Percentiles rank a stretch among this genome's conserved stretches.
phyloP scores from a whole-genome alignment of 1,140 invertebrate genomes.

The Pteromalus puparum region DNA sequence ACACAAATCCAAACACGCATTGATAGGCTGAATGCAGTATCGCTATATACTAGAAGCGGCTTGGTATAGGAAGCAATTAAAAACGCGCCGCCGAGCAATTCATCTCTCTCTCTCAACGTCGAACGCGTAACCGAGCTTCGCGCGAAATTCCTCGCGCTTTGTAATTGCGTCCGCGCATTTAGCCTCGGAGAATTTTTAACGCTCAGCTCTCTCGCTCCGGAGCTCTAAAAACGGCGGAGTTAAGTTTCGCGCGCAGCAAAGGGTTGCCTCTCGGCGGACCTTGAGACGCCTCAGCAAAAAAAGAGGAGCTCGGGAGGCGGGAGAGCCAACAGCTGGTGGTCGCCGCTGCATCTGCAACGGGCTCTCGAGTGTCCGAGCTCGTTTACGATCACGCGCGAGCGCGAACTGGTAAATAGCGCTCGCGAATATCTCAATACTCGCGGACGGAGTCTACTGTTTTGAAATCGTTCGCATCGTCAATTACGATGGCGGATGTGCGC shows the following conservation, averaged over 20 bases:
- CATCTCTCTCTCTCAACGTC: conserved; percentile 25
- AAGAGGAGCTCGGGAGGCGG: neutral
- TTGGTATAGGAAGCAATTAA: conserved; percentile 6
- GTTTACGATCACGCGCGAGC: conserved; percentile 21
- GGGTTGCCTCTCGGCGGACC: conserved; percentile 9
- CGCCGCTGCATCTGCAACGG: conserved; percentile 25
- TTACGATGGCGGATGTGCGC: neutral
- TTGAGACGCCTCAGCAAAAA: conserved; percentile 3
- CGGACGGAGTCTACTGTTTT: neutral
- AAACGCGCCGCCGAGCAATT: conserved; percentile 28
- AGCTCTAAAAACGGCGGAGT: conserved; percentile 38
- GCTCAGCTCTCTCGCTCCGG: neutral
- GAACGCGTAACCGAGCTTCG: neutral
- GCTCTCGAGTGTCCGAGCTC: conserved; percentile 29
- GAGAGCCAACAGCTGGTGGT: conserved; percentile 49
- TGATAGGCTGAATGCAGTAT: no score
- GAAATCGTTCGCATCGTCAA: conserved; percentile 2
- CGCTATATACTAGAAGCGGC: no score
- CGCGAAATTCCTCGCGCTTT: conserved; percentile 41
- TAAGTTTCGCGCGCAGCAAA: conserved; percentile 31
- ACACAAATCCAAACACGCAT: no score
- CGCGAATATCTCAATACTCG: neutral
- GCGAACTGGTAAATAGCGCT: neutral
- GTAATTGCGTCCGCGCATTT: conserved; percentile 34
- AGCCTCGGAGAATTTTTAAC: conserved; percentile 34